phyloP scores from a whole-genome alignment of 1,140 invertebrate species.

The Acromyrmex heyeri region DNA sequence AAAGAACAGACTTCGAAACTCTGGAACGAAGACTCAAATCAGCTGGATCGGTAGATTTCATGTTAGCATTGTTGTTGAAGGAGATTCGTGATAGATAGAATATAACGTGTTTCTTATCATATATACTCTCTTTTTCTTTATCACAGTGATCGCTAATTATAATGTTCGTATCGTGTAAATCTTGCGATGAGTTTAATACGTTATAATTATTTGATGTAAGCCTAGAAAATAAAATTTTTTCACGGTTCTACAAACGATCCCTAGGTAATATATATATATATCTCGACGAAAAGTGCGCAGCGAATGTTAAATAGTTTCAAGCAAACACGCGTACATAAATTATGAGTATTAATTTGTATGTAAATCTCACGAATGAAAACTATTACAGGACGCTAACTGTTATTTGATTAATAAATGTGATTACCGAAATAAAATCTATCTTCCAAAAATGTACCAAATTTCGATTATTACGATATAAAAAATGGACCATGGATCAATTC shows the following conservation, averaged over 20 bases:
- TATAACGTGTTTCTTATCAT: conserved; percentile 46
- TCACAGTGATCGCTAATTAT: conserved; percentile 59
- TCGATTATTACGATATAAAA: conserved; percentile 39
- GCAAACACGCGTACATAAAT: conserved; percentile 36
- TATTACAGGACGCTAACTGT: conserved; percentile 12
- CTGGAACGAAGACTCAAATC: conserved; percentile 79
- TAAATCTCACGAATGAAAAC: conserved; percentile 35
- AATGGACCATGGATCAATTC: conserved; percentile 29
- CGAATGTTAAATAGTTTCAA: conserved; percentile 18
- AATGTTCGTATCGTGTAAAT: conserved; percentile 39
- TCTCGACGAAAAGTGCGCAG: conserved; percentile 19
- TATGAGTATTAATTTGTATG: conserved; percentile 31
- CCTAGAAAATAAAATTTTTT: conserved; percentile 50
- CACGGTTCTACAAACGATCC: conserved; percentile 42
- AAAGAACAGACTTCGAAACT: conserved; percentile 81
- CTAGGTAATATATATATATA: conserved; percentile 9
- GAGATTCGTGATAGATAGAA: conserved; percentile 79
- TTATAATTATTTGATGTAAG: conserved; percentile 28
- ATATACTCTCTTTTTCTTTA: conserved; percentile 43
- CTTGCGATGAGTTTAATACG: conserved; percentile 30
- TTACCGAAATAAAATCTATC: conserved; percentile 39
- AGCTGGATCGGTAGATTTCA: conserved; percentile 58
- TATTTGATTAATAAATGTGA: background rate
- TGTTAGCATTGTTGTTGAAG: conserved; percentile 76
- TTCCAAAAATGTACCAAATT: conserved; percentile 25